Evolutionary conservation across 2,888 invertebrate genomes (phyloP), one percentile per base, ranked within the genome.

Genomic region (Heteropelma amictum): DNA sequence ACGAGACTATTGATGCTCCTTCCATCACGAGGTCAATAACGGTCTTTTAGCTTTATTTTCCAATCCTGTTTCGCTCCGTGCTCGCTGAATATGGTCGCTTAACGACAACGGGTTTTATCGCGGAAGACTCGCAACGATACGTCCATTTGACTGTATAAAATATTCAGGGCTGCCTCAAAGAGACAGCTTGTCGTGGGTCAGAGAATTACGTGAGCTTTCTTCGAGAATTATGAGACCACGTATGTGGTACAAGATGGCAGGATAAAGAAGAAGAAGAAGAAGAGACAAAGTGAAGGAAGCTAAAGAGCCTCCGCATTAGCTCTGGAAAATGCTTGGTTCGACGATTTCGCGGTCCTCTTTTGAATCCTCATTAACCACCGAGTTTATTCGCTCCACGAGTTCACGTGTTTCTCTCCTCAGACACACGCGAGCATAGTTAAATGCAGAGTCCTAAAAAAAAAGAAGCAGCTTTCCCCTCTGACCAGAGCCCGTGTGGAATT

Each of bases 111-210:
- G 49, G 28, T 58, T 70, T 54, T 28, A 71, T 26, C 47, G 45
- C 10, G 33, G 49, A 61, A 19, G 38, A 38, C 28, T 28, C 65
- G 40, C 49, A 63, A 69, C 72, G 42, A 67, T 30, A 49, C 35
- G 61, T 72, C 70, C 77, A 72, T 76, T 77, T 72, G 76, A 61
- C 69, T 49, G 35, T 8, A 70, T 76, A 28, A 77, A 77, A 77
- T 76, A 77, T 77, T 77, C 70, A 77, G 35, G 35, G 42, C 23
- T 30, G 14, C 26, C 28, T 49, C 17, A 26, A 54, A 26, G 53
- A 40, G 30, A 56, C 21, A 47, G n/a, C n/a, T n/a, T n/a, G n/a
- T n/a, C n/a, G n/a, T n/a, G n/a, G n/a, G n/a, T n/a, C n/a, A n/a
- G n/a, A n/a, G n/a, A n/a, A n/a, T n/a, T n/a, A n/a, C n/a, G n/a